Base-by-base conservation (phyloP, 37 sponge, comb jelly and placozoan species). In the Lycopodina hypogea region DNA sequence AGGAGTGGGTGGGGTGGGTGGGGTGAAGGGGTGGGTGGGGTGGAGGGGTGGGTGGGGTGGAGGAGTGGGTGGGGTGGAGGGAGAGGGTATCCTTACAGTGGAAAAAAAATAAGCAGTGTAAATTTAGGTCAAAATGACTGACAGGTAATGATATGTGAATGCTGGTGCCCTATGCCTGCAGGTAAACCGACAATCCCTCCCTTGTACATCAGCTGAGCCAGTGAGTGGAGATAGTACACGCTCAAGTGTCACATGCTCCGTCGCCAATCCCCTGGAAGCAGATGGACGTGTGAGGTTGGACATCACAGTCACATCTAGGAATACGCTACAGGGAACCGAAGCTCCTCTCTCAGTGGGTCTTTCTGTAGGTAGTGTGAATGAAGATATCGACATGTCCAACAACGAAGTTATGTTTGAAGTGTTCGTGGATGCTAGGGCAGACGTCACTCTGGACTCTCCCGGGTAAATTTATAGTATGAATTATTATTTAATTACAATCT, bases 321-420 rank as follows among this genome's bases (percentile, higher is more conserved):
- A 6, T 21, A 24, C 8, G 1, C 39, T 88, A 21, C 29, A 55
- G 28, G 79, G 81, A 28, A 61, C 50, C 38, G 79, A 81, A 33
- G 77, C 74, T 1, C 19, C 6, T 22, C 24, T 82, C 3, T 29
- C 24, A 9, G 61, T 88, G 11, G 12, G 1, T 6, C 69, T 83
- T 61, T 1, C 64, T 29, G 78, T 81, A 1, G 24, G 29, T 78
- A 88, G 81, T 77, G 22, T 68, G 38, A 88, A 88, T 69, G 56
- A 56, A 21, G 83, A 82, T 17, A 11, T 7, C 33, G 32, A 14
- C 7, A 65, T 7, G 35, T 2, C 12, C 17, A 65, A 9, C 12
- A 65, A 65, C 12, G 30, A 2, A 3, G 23, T 35, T 22, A 32
- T 39, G 62, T n/a, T 60, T 42, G n/a, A 21, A 17, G 2, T 45